Evolutionary conservation across 35 echinoderm and acorn worm species (phyloP), one percentile per base, ranked within the genome.

Genomic region (Ophioderma brevispina): DNA sequence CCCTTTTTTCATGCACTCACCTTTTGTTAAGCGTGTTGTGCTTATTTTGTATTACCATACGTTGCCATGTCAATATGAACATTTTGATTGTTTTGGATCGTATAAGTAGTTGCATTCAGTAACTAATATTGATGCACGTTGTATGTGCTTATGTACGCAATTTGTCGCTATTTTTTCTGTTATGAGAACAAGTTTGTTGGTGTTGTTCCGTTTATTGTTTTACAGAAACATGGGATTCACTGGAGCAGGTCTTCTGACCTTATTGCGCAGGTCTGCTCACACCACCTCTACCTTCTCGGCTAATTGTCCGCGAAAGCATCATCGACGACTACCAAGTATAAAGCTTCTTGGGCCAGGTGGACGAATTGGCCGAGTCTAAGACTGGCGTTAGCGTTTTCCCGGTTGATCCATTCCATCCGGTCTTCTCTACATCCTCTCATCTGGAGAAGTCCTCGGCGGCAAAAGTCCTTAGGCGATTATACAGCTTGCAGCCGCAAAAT

Each of bases 351-450:
- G 56, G 70, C 4, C 32, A 76, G 19, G 70, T 15, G 76, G 64
- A 63, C 28, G 19, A 38, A 63, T 70, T 63, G 55, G 86, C 64
- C 15, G 38, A 36, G 38, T 88, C 70, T 4, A 83, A 83, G 63
- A 70, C 75, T 28, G 31, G 56, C 19, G 28, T 49, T 17, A n/a
- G n/a, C n/a, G 1, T 39, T 19, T 78, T 76, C 33, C 86, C 38
- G 40, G 86, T 88, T 18, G 15, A 35, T 1, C 86, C 64, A n/a
- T 21, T 38, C 33, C 52, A 37, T 0, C 39, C 49, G n/a, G 39
- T 42, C 17, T 31, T 28, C 49, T 15, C n/a, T n/a, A n/a, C n/a
- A 43, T 43, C 40, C 21, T 83, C 4, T 25, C 81, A 1, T 14
- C 18, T 14, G 32, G 35, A 31, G 32, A 31, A 32, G 14, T 32